Evolutionary conservation across 1,140 invertebrate species (phyloP).

Genomic region (Apocrypta bakeri): DNA sequence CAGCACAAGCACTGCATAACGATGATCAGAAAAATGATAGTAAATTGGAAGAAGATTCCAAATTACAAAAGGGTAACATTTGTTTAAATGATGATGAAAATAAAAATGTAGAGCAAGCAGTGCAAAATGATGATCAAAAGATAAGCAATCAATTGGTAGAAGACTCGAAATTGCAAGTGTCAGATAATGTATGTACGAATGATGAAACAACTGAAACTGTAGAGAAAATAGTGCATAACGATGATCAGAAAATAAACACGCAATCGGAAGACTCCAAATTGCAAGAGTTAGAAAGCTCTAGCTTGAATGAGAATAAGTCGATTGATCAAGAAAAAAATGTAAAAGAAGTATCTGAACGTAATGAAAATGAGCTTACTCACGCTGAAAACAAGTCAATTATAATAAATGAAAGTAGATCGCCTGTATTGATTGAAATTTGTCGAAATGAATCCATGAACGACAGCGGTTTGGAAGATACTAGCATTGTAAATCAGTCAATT

Average conservation of each 20-base stretch:
- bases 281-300: background rate
- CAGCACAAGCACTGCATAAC: background rate
- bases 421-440: background rate
- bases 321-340: conserved; percentile 9
- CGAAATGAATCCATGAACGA: conserved; percentile 9
- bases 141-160: too few relatives aligned
- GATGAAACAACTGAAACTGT: too few relatives aligned
- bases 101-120: conserved; percentile 39
- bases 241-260: too few relatives aligned
- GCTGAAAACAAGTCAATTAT: background rate
- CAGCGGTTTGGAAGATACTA: conserved; percentile 29
- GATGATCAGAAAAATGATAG: too few relatives aligned
- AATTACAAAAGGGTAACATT: background rate
- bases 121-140: too few relatives aligned
- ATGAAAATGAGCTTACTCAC: background rate
- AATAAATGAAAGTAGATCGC: conserved; percentile 9
- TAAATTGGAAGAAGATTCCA: too few relatives aligned
- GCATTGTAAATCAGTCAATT: conserved; percentile 30
- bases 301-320: background rate
- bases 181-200: too few relatives aligned
- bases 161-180: too few relatives aligned
- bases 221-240: background rate
- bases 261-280: too few relatives aligned
- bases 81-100: conserved; percentile 7
- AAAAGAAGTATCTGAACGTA: background rate